Evolutionary conservation across 1,140 invertebrate genomes (phyloP).

Genomic region (Adelges cooleyi): DNA sequence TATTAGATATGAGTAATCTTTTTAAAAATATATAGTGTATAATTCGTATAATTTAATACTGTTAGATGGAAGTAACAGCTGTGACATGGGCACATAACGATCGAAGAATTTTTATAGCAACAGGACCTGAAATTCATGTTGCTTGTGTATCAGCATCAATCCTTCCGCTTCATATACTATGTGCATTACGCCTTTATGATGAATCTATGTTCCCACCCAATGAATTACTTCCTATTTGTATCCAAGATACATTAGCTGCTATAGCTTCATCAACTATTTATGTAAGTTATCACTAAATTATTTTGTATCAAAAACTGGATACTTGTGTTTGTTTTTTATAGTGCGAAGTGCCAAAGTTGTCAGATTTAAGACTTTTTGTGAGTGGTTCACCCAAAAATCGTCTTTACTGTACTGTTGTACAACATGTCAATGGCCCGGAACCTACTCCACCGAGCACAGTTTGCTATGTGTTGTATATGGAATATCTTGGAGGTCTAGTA

Average conservation of each 20-base stretch:
- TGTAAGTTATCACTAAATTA: no score
- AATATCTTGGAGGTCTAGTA: constrained; percentile 90
- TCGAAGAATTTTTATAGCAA: constrained; percentile 82
- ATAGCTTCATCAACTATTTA: constrained; percentile 92
- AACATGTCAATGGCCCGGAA: constrained; percentile 66
- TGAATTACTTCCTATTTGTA: constrained; percentile 71
- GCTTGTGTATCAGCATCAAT: constrained; percentile 85
- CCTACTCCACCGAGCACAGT: constrained; percentile 38
- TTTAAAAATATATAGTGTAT: no score
- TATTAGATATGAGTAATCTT: no score
- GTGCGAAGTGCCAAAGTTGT: constrained; percentile 86
- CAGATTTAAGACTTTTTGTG: constrained; percentile 81
- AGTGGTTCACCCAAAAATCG: constrained; percentile 77
- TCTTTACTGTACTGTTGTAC: constrained; percentile 90
- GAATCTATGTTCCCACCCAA: constrained; percentile 43
- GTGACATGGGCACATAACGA: constrained; percentile 98
- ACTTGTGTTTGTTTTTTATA: constrained; percentile 39
- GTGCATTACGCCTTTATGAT: constrained; percentile 54
- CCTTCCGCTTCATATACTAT: constrained; percentile 77
- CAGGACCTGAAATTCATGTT: constrained; percentile 76
- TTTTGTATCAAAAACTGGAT: no score
- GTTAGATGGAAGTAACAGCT: constrained; percentile 72
- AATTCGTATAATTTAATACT: constrained; percentile 31
- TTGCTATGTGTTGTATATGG: constrained; percentile 88
- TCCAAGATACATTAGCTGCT: constrained; percentile 71